These are phyloP conservation scores for Drosophila equinoxialis DNA, from an alignment of 1,140 invertebrate species.

Conservation along the genomic window DNA sequence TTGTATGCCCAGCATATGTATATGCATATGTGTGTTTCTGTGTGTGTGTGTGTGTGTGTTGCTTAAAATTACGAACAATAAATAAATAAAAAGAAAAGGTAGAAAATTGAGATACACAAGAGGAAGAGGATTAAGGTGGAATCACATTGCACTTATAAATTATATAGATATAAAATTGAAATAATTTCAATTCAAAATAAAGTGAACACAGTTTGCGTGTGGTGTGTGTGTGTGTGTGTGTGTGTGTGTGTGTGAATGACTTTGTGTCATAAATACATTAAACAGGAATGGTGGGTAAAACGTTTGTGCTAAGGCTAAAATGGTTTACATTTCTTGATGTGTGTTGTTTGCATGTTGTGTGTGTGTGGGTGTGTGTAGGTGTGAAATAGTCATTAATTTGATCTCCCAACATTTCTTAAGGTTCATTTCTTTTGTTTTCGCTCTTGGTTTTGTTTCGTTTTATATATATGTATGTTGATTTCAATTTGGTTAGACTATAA, in stretches of 20 bases:
- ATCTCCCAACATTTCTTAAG: conserved; percentile 51
- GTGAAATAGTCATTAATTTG: conserved; percentile 48
- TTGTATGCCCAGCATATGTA: conserved; percentile 30
- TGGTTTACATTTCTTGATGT: conserved; percentile 61
- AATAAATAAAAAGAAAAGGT: conserved; percentile 47
- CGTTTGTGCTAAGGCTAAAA: conserved; percentile 79
- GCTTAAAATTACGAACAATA: conserved; percentile 48
- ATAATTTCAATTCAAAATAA: conserved; percentile 43
- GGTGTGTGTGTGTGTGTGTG: conserved; percentile 50
- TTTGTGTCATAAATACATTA: conserved; percentile 69
- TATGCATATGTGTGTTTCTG: conserved; percentile 28
- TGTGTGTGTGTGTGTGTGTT: conserved; percentile 28
- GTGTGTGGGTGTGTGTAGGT: conserved; percentile 30
- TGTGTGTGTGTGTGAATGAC: conserved; percentile 38
- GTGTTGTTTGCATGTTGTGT: conserved; percentile 23
- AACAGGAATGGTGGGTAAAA: conserved; percentile 80
- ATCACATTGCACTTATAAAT: conserved; percentile 77
- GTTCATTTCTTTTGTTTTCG: conserved; percentile 35
- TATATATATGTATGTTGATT: conserved; percentile 18
- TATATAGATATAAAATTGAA: conserved; percentile 51
- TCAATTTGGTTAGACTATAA: conserved; percentile 60
- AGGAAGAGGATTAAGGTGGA: conserved; percentile 25
- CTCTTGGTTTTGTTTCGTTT: conserved; percentile 32
- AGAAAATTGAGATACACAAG: conserved; percentile 9
- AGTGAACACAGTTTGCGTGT: conserved; percentile 76